These are phyloP conservation scores for Riptortus pedestris DNA, from an alignment of 1,140 invertebrate genomes.

Conservation along the genomic window DNA sequence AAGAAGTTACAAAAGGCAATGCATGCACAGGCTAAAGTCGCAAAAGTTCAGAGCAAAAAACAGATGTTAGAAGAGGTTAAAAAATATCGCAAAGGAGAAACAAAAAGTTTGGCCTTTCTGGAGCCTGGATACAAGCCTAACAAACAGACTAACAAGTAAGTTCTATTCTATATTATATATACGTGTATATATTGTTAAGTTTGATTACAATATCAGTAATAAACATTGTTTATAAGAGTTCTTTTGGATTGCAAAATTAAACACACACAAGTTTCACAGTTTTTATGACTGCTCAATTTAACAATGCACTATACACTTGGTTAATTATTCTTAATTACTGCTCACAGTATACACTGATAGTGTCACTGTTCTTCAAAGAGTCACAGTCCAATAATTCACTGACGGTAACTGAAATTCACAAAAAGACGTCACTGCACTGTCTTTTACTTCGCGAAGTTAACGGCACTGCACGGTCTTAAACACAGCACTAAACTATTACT, in stretches of 20 bases:
- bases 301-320: too few relatives aligned
- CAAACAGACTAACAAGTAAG: not conserved
- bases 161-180: not conserved
- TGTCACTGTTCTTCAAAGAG: too few relatives aligned
- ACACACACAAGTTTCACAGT: not conserved
- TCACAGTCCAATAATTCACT: too few relatives aligned
- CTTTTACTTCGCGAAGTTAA: too few relatives aligned
- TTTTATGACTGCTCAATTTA: not conserved
- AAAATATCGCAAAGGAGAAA: constrained; percentile 70
- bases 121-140: constrained; percentile 38
- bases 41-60: constrained; percentile 64
- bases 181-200: not conserved
- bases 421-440: too few relatives aligned
- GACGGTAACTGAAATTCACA: too few relatives aligned
- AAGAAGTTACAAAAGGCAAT: constrained; percentile 87
- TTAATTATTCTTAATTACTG: too few relatives aligned
- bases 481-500: too few relatives aligned
- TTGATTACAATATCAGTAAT: not conserved
- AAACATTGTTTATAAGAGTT: not conserved
- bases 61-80: constrained; percentile 76
- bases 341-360: too few relatives aligned
- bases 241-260: not conserved
- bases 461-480: too few relatives aligned
- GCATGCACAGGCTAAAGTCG: constrained; percentile 69
- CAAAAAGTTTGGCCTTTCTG: constrained; percentile 69